Percentiles rank a stretch among this genome's conserved stretches.
Evolutionary conservation across 2,888 invertebrate genomes (phyloP).

Genomic region (Watsonalla binaria): DNA sequence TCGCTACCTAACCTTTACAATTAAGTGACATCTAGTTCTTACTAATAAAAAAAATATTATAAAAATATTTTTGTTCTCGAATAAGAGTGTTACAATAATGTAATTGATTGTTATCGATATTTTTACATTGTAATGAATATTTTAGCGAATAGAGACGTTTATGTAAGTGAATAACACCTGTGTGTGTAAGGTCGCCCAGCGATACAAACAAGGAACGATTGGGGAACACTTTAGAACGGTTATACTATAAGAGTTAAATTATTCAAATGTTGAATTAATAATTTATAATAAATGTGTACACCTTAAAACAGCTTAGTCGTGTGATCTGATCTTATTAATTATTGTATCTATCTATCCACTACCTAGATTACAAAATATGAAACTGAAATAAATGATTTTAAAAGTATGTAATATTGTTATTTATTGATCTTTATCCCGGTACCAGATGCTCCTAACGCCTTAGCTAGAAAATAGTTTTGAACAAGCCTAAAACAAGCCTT

Average conservation of each 20-base stretch:
- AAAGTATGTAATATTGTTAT: conserved; percentile 63
- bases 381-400: conserved; percentile 68
- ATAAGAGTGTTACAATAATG: conserved; percentile 63
- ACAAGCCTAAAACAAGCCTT: no score
- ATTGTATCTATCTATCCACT: conserved; percentile 69
- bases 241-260: conserved; percentile 68
- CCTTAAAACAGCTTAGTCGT: conserved; percentile 71
- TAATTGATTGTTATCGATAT: conserved; percentile 71
- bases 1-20: conserved; percentile 59
- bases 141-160: conserved; percentile 50
- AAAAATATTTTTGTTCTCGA: conserved; percentile 72
- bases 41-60: conserved; percentile 65
- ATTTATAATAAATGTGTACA: conserved; percentile 69
- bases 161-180: conserved; percentile 56
- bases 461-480: no score
- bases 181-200: conserved; percentile 45
- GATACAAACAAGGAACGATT: conserved; percentile 51
- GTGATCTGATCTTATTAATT: conserved; percentile 74
- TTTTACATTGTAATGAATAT: conserved; percentile 61
- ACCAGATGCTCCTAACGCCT: no score
- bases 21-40: conserved; percentile 68
- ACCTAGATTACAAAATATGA: conserved; percentile 75
- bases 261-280: conserved; percentile 70
- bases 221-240: conserved; percentile 72
- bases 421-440: conserved; percentile 28